Conservation (phyloP, 2,797 vertebrate genomes). For the Amblyraja radiata region DNA sequence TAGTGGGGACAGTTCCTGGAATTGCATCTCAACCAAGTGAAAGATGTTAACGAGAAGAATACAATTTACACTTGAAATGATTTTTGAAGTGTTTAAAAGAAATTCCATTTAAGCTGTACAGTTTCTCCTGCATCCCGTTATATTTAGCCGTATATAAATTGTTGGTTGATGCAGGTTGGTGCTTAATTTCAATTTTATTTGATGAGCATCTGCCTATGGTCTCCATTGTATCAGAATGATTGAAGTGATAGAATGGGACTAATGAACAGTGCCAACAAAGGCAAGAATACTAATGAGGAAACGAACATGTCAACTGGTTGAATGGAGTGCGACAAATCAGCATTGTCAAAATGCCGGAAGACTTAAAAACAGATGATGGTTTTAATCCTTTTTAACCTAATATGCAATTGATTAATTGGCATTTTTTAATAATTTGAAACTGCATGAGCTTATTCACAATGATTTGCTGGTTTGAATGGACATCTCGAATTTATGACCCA, state of each 20-base stretch:
- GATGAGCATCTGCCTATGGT: conserved; percentile 12
- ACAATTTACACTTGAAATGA: conserved; percentile 10
- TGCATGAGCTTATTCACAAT: conserved; percentile 30
- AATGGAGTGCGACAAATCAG: conserved; percentile 6
- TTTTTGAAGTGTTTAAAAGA: conserved; percentile 18
- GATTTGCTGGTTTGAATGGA: conserved; percentile 3
- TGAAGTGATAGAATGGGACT: conserved; percentile 29
- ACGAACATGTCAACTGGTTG: background rate
- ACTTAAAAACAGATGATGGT: conserved; percentile 22
- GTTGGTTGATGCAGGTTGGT: conserved; percentile 30
- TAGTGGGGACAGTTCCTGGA: conserved; percentile 5
- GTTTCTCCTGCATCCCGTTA: background rate
- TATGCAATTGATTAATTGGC: conserved; percentile 19
- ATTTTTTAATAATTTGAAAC: conserved; percentile 37
- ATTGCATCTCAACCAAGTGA: conserved; percentile 18
- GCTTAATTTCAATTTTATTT: conserved; percentile 26
- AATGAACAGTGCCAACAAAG: conserved; percentile 3
- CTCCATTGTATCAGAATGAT: conserved; percentile 14
- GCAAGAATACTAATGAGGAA: conserved; percentile 15
- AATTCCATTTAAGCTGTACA: background rate
- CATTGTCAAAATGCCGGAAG: conserved; percentile 30
- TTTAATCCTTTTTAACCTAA: conserved; percentile 33
- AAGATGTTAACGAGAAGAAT: conserved; percentile 27
- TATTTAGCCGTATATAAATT: conserved; percentile 20
- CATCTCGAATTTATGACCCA: background rate